Base-by-base conservation (phyloP, 2,888 invertebrate species). In the Leucania comma region DNA sequence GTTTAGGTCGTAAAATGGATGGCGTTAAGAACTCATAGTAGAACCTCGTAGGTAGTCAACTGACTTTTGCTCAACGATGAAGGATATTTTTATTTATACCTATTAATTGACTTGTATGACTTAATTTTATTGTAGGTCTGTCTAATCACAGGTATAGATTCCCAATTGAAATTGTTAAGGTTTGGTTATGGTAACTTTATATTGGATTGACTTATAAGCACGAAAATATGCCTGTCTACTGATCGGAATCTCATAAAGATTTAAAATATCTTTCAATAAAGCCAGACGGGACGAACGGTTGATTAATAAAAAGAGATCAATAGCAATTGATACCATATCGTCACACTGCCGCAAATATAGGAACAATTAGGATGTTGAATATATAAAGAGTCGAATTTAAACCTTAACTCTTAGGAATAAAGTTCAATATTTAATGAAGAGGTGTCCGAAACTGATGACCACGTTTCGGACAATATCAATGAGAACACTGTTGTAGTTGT, bases 261-360 rank as follows among this genome's bases (percentile, higher is more conserved):
- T 72, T 57, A 71, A 62, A 73, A 75, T 77, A 57, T 74, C 62
- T 78, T 54, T 53, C 75, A 83, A 81, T 80, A 75, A 79, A 77
- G 66, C 69, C 78, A 78, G 79, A 80, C 78, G 75, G 32, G 51
- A 73, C 77, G 51, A 71, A 65, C 86, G 83, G 87, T 83, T 85
- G 83, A 86, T 86, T 86, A 87, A 86, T 88, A 77, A 87, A 86
- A 82, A 62, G 71, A 87, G 85, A 87, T 86, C 86, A 84, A 83
- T 83, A 75, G 68, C 83, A 86, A 87, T 88, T 85, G 87, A 83
- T 87, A 83, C 66, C 66, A 70, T 80, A 81, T 74, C 73, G 80
- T 80, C 78, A 76, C 72, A 60, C 69, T 68, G 58, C 57, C 77
- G 77, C 74, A 73, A 80, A 84, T 76, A 68, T 75, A 79, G 42